A percentile compares a stretch with the other conserved stretches of the same genome.
phyloP scores from a whole-genome alignment of 1,140 invertebrate species.

The Aphaenogaster rudis region DNA sequence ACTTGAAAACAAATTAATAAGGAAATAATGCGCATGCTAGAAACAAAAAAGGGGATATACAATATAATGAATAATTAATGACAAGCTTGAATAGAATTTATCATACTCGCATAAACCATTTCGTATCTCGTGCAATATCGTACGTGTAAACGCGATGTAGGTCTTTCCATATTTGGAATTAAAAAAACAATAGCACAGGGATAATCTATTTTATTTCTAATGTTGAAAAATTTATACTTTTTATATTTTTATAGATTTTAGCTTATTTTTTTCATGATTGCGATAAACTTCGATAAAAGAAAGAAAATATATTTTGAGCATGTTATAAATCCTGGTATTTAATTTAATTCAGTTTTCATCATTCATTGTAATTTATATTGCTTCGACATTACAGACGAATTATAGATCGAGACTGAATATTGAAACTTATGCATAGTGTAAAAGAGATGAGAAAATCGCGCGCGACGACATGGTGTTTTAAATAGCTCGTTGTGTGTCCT shows the following conservation, averaged over 20 bases:
- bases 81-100: slow-evolving; percentile 37
- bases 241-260: neutral
- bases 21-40: slow-evolving; percentile 19
- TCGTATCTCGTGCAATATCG: neutral
- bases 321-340: neutral
- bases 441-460: slow-evolving; percentile 29
- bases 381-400: neutral
- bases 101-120: neutral
- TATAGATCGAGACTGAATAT: slow-evolving; percentile 32
- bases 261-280: neutral
- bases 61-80: slow-evolving; percentile 35
- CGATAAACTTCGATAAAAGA: neutral
- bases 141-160: neutral
- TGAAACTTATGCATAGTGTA: neutral
- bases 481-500: slow-evolving; percentile 32
- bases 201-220: neutral
- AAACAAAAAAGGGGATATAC: slow-evolving; percentile 2
- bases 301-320: neutral
- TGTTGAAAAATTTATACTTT: neutral
- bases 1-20: slow-evolving; percentile 36
- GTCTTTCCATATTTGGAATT: neutral
- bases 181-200: neutral
- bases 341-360: slow-evolving; percentile 1
- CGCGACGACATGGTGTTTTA: neutral
- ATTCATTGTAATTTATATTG: slow-evolving; percentile 12